Evolutionary conservation across 2,113 vertebrate species (phyloP), one percentile per base, ranked within the genome.

Genomic region (Syngnathus floridae): DNA sequence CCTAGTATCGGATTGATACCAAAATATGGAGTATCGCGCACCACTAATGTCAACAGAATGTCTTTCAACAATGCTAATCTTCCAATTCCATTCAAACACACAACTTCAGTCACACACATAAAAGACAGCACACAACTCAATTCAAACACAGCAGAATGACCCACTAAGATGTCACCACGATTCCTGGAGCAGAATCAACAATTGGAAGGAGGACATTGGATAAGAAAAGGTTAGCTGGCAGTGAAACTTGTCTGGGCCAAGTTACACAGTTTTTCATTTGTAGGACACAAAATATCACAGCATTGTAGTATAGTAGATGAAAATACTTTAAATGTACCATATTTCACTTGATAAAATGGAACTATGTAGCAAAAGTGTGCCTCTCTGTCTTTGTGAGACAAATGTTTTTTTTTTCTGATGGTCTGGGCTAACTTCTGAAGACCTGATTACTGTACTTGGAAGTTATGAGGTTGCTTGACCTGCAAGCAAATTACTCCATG

Each of bases 131-230:
- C 75, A 72, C 40, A 77, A 79, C 71, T 72, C 75, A 83, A 85
- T 69, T 71, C 85, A 84, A 85, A 80, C 81, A 84, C 75, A 82
- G 78, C 65, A 72, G 70, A 78, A 57, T 66, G 76, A 72, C 73
- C 77, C 77, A 70, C 41, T 76, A 75, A 82, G 75, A 77, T 67
- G 80, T 77, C 80, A 76, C 78, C 70, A 62, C 63, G 68, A 65
- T 43, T 52, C 60, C 74, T 78, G 71, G 59, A 79, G 69, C 68
- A 76, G 66, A 74, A 77, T 68, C 73, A 56, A 71, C 64, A 45
- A 60, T 75, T 73, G 71, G 67, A 67, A 38, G 66, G 56, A 57
- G 64, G 69, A 74, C 70, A 73, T 59, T 74, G 69, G 76, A 80
- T 74, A 76, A 74, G 66, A 75, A 75, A 84, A 77, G 66, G 49